These are phyloP conservation scores for Muscina levida DNA, from an alignment of 2,888 invertebrate species.

Conservation along the genomic window DNA sequence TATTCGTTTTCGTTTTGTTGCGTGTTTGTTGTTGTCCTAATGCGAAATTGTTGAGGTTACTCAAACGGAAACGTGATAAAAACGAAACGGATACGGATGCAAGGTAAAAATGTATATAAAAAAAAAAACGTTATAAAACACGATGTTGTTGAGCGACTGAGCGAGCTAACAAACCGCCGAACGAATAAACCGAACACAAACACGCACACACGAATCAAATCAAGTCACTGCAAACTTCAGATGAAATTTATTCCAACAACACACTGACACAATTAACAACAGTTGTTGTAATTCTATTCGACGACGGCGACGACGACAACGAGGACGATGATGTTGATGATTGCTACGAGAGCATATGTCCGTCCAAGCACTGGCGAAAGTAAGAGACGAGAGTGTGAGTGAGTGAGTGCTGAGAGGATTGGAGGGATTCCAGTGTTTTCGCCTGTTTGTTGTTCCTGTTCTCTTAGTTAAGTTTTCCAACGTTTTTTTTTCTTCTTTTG, in stretches of 20 bases:
- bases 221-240: neutral
- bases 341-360: constrained; percentile 2
- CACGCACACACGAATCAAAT: neutral
- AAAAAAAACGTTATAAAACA: constrained; percentile 32
- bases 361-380: neutral
- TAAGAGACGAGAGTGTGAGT: neutral
- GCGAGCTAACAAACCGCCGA: constrained; percentile 3
- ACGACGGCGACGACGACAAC: neutral
- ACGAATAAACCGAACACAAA: constrained; percentile 19
- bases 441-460: constrained; percentile 3
- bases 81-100: constrained; percentile 58
- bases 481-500: constrained; percentile 31
- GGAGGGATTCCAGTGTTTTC: constrained; percentile 45
- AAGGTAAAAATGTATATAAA: constrained; percentile 50
- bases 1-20: constrained; percentile 25
- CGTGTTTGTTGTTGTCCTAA: constrained; percentile 39
- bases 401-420: constrained; percentile 1
- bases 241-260: constrained; percentile 19
- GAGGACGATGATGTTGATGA: constrained; percentile 8
- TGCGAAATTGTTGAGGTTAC: constrained; percentile 54
- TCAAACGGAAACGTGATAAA: constrained; percentile 61
- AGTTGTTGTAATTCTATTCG: constrained; percentile 25
- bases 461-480: constrained; percentile 31
- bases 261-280: constrained; percentile 54
- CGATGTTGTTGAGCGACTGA: constrained; percentile 15